Base-by-base conservation (phyloP, 2,113 vertebrate genomes). In the Paedocypris sp. region DNA sequence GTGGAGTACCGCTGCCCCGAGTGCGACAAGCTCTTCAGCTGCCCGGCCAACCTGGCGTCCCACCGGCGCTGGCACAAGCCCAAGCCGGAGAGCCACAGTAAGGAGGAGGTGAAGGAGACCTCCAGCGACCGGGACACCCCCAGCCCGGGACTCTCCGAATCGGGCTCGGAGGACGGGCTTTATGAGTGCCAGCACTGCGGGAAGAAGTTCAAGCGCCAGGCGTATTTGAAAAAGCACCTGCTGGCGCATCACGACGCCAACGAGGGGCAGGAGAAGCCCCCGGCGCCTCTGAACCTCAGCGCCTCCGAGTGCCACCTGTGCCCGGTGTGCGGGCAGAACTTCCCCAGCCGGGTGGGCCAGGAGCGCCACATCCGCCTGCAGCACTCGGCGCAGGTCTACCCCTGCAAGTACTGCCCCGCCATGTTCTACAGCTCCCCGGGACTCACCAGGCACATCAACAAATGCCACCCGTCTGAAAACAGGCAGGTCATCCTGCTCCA, bases 51-150 rank as follows among this genome's bases (percentile, higher is more conserved):
- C 81, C 87, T 95, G 11, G 93, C 93, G 4, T 93, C 93, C 0
- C 93, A 95, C 74, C 87, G 93, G 63, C 91, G 92, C 42, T 96
- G 93, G 93, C 93, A 96, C 85, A 94, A 93, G 20, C 92, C 91
- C 8, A 86, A 89, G 43, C 77, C 76, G 1, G 76, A 70, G 62
- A 72, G 58, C 5, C 20, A 73, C 6, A 38, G 52, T 59, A 78
- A 70, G 53, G 79, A 70, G 12, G 56, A 68, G 3, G 83, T 80
- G 28, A 48, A 53, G 38, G 43, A 23, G 64, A 83, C 66, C 53
- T 72, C 77, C 49, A 87, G 85, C 63, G 88, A 88, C 72, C 80
- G 90, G 60, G 90, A 92, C 81, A 90, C 90, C 11, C 87, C 91
- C 60, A 90, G 90, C 62, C 90, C 25, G 54, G 87, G 67, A 31